Percentiles rank a stretch among this genome's conserved stretches.
Evolutionary conservation across 2,888 invertebrate genomes (phyloP).

Genomic region (Clistopyga incitator): DNA sequence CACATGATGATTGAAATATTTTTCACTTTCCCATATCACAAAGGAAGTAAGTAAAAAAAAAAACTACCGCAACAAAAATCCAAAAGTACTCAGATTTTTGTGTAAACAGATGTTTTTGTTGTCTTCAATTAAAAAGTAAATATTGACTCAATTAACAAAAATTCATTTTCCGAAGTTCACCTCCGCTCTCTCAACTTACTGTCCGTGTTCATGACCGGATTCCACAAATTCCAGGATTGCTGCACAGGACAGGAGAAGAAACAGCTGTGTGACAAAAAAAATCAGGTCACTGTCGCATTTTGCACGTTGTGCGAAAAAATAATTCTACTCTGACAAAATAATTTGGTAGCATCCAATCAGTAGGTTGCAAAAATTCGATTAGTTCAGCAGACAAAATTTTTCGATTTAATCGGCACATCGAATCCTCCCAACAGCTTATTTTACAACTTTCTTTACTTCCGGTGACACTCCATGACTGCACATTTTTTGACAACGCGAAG

Average conservation of each 20-base stretch:
- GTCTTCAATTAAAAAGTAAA: too few species aligned
- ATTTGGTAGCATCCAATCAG: background rate
- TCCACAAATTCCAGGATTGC: constrained; percentile 47
- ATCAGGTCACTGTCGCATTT: constrained; percentile 12
- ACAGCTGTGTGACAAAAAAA: constrained; percentile 40
- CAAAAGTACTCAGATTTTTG: too few species aligned
- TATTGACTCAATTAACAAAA: too few species aligned
- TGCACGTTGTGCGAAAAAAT: background rate
- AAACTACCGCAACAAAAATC: too few species aligned
- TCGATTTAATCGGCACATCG: background rate
- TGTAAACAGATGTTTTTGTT: too few species aligned
- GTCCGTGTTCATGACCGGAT: constrained; percentile 58
- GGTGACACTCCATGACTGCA: background rate
- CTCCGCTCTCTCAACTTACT: constrained; percentile 58
- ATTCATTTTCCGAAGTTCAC: background rate
- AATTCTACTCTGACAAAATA: background rate
- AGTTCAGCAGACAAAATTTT: background rate
- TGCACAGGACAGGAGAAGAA: constrained; percentile 38
- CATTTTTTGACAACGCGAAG: background rate
- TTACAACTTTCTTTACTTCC: background rate
- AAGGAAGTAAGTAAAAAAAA: background rate
- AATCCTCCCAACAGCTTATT: background rate
- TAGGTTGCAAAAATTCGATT: background rate
- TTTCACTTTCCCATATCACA: background rate
- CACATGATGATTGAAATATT: background rate